Evolutionary conservation across 2,113 vertebrate species (phyloP).

Genomic region (Nasalis larvatus): DNA sequence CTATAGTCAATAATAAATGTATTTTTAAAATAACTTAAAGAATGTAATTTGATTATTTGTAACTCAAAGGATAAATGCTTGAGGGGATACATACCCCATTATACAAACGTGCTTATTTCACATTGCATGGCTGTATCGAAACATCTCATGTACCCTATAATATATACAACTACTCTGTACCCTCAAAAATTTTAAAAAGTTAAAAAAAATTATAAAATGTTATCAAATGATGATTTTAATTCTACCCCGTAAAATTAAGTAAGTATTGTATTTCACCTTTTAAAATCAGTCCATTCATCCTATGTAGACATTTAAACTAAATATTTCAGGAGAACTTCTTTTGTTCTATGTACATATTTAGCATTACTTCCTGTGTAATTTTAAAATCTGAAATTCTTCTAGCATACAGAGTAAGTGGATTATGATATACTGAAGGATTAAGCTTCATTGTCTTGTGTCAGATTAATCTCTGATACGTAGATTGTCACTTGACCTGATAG

Average conservation of each 20-base stretch:
- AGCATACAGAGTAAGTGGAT: constrained; percentile 98
- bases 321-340: constrained; percentile 82
- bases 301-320: constrained; percentile 57
- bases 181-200: no score
- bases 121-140: no score
- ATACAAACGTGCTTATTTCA: no score
- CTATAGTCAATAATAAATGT: no score
- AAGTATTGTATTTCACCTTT: constrained; percentile 24
- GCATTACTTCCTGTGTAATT: constrained; percentile 92
- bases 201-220: neutral
- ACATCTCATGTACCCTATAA: no score
- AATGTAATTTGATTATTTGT: no score
- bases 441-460: constrained; percentile 94
- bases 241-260: constrained; percentile 7
- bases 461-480: constrained; percentile 93
- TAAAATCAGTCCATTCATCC: constrained; percentile 70
- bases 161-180: no score
- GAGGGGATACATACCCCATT: no score
- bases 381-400: constrained; percentile 94
- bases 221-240: constrained; percentile 42
- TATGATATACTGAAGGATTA: constrained; percentile 96
- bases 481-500: constrained; percentile 93
- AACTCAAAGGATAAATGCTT: no score
- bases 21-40: no score
- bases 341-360: constrained; percentile 91